Percentiles rank a stretch among this genome's conserved stretches.
phyloP scores from a whole-genome alignment of 2,113 vertebrate genomes.

The Beaufortia kweichowensis region DNA sequence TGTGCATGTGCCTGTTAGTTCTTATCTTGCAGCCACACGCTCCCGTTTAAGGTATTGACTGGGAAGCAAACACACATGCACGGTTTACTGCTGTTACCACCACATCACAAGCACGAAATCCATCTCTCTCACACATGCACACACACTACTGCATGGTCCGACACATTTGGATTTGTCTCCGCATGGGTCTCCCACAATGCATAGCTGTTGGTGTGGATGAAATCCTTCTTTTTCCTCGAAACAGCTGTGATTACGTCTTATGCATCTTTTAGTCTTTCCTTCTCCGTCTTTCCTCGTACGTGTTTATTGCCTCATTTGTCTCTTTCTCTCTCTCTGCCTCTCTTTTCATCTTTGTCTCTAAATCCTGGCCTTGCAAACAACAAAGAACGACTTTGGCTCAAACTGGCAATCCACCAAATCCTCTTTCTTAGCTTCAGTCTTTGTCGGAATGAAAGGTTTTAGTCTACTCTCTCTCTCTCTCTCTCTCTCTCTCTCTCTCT shows the following conservation, averaged over 20 bases:
- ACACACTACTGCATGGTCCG: slow-evolving; percentile 25
- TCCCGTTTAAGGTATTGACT: neutral
- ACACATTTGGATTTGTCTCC: slow-evolving; percentile 30
- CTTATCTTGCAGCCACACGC: slow-evolving; percentile 1
- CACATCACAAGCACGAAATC: slow-evolving; percentile 19
- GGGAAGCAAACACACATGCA: slow-evolving; percentile 1
- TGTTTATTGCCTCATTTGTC: slow-evolving; percentile 1
- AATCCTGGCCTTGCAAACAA: slow-evolving; percentile 68
- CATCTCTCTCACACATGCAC: slow-evolving; percentile 23
- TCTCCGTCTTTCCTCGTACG: neutral
- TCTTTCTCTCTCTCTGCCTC: neutral
- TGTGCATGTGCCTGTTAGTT: slow-evolving; percentile 9
- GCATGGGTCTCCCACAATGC: slow-evolving; percentile 20
- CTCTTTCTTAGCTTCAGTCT: slow-evolving; percentile 62
- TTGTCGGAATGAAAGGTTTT: slow-evolving; percentile 60
- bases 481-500: slow-evolving; percentile 37
- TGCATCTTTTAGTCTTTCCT: slow-evolving; percentile 23
- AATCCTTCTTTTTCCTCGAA: slow-evolving; percentile 32
- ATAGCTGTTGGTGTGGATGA: neutral
- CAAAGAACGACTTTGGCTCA: slow-evolving; percentile 68
- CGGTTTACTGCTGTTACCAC: neutral
- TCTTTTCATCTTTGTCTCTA: slow-evolving; percentile 57
- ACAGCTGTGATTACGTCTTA: slow-evolving; percentile 37
- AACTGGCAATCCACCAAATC: slow-evolving; percentile 67
- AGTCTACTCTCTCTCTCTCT: slow-evolving; percentile 54